phyloP scores from a whole-genome alignment of 2,888 invertebrate genomes.

The Panorpa germanica region DNA sequence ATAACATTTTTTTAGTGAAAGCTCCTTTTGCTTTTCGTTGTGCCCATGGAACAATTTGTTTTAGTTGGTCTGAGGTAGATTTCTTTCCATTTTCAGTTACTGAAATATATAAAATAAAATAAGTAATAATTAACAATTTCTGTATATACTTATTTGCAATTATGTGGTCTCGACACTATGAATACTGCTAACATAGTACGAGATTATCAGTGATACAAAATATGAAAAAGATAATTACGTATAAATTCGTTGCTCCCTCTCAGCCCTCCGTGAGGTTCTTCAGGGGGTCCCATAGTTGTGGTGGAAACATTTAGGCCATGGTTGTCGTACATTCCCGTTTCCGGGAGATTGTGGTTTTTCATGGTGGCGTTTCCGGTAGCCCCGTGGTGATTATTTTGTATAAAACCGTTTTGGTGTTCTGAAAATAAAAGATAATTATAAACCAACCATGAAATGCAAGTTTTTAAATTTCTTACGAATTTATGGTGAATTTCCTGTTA shows the following conservation, averaged over 20 bases:
- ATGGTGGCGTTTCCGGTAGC: too few species aligned
- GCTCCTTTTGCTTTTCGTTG: constrained; percentile 25
- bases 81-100: constrained; percentile 30
- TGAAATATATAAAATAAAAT: constrained; percentile 17
- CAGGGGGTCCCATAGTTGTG: too few species aligned
- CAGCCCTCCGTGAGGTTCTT: constrained; percentile 23
- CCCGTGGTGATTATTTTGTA: too few species aligned
- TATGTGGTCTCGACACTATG: neutral
- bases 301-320: too few species aligned
- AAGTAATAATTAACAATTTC: neutral
- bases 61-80: constrained; percentile 18
- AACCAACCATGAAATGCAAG: too few species aligned
- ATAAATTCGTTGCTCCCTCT: constrained; percentile 37
- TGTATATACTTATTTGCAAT: neutral
- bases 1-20: constrained; percentile 48
- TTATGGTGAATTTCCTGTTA: too few species aligned
- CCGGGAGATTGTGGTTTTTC: too few species aligned
- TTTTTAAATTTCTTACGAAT: too few species aligned
- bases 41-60: constrained; percentile 23
- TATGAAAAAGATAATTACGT: constrained; percentile 18
- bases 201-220: neutral
- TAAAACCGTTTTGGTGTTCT: too few species aligned
- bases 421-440: too few species aligned
- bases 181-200: constrained; percentile 1
- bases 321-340: too few species aligned